Evolutionary conservation across 2,888 invertebrate genomes (phyloP), one percentile per base, ranked within the genome.

Genomic region (Salpingus planirostris): DNA sequence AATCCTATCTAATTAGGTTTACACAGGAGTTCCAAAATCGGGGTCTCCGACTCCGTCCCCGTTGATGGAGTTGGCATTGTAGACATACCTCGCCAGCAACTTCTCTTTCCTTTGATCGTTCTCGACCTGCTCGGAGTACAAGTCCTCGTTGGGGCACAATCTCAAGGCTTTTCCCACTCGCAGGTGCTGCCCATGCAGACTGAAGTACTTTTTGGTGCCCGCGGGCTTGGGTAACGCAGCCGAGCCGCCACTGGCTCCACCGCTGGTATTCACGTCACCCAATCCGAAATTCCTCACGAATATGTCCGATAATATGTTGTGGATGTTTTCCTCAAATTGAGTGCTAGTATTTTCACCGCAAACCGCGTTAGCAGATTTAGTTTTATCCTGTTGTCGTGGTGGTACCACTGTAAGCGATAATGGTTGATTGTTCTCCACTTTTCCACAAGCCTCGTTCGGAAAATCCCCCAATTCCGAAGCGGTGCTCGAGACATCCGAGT

Each of bases 1-100:
- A n/a, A n/a, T 13, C 12, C 24, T 24, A 24, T 10, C 24, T 22
- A 29, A 3, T n/a, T 12, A 15, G 11, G 5, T 21, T 69, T 69
- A 78, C 47, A 78, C 78, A 7, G 78, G 78, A 3, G 78, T 78
- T 43, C 78, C 78, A 59, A 78, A 78, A 64, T 76, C 77, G 0
- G 78, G 77, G 63, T 78, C 77, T 0, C 78, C 78, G 47, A 74
- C 71, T 24, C 76, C 76, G 42, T 69, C 69, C 2, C 63, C 62
- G 36, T 57, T 59, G 29, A 60, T 41, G 31, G 59, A 57, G 46
- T 63, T 64, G 11, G 64, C 60, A 42, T 64, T 65, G 44, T 65
- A 64, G 26, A 66, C 66, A 42, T 66, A 66, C 38, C 65, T 55
- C 34, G 65, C 65, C 39, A 65, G 48, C 21, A 66, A 46, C 47